Evolutionary conservation across 2,113 vertebrate species (phyloP), one percentile per base, ranked within the genome.

Genomic region (Alosa alosa): DNA sequence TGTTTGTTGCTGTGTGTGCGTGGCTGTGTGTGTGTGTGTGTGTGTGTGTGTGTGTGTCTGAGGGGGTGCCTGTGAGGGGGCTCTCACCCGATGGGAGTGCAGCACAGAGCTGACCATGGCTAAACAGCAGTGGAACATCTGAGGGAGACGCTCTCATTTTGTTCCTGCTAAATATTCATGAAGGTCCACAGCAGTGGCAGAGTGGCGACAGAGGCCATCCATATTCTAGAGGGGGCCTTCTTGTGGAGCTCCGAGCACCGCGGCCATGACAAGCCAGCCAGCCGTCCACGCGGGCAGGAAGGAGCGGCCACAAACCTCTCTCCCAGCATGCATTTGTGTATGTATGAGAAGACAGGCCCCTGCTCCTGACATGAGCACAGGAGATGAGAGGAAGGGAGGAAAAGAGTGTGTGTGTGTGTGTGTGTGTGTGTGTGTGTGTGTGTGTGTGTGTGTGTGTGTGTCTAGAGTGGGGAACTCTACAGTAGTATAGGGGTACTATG

Each of bases 111-210:
- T 78, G 72, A 78, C 72, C 41, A 78, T 78, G 25, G 72, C 72
- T 78, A 78, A 78, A 78, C 72, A 78, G 72, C 72, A 39, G 72
- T 39, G 72, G 72, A 78, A 78, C 72, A 78, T 78, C 72, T 78
- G 72, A 78, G 13, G 31, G 72, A 78, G 72, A 78, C 31, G 72
- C 72, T 78, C 72, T 78, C 72, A 78, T 78, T 78, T 36, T 78
- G 72, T 78, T 78, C 72, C 72, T 39, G 31, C 64, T 86, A 52
- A 68, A 86, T 45, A 86, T 86, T 83, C 46, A 86, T 86, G 64
- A 86, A 41, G 41, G 72, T 78, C 25, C 72, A 13, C 55, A 83
- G 44, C 41, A 22, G 11, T 22, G 84, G 50, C 46, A 81, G 83
- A 55, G 22, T 10, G 49, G 81, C 15, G 82, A 18, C 86, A 36